Base-by-base conservation (phyloP, 1,140 invertebrate species). In the Meloidogyne exigua region DNA sequence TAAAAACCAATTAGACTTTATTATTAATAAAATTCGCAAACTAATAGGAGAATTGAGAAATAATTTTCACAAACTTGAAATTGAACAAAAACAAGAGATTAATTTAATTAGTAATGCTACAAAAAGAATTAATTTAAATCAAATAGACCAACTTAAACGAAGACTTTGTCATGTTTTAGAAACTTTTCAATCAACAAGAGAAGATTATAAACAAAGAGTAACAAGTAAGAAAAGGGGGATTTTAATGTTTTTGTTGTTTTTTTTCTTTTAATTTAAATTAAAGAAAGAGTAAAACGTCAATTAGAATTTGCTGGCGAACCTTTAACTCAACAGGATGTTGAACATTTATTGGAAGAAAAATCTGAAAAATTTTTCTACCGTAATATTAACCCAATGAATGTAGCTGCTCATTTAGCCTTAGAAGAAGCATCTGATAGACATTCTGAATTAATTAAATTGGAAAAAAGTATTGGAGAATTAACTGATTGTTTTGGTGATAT, bases 1-100 rank as follows among this genome's bases (percentile, higher is more conserved):
- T 9, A 73, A 73, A 68, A 36, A 83, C 4, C 57, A 84, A 62
- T 49, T 82, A 65, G 81, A 82, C 67, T 13, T 66, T 21, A 28
- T 84, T 12, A 84, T 82, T 36, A 71, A 71, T 23, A 69, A 84
- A 36, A 84, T 82, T 32, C 82, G 78, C 67, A 21, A 84, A 12
- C 63, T 73, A 18, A 78, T 71, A 62, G 66, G 68, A 18, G 26
- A 44, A 9, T 66, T 82, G 18, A 42, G 75, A 25, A 82, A 79
- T 13, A 65, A 75, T n/a, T 57, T 82, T 12, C 70, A 71, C 28
- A 44, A 76, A 15, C 73, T 82, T 32, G 76, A 79, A 28, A 15
- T 49, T 21, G 75, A 76, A 18, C 74, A 81, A 42, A 2, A 28
- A 44, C 26, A 66, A 23, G 23, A 44, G 26, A 39, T 21, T 25